Conservation (phyloP, 2,888 invertebrate species). For the Paralinhomoeus sp. region DNA sequence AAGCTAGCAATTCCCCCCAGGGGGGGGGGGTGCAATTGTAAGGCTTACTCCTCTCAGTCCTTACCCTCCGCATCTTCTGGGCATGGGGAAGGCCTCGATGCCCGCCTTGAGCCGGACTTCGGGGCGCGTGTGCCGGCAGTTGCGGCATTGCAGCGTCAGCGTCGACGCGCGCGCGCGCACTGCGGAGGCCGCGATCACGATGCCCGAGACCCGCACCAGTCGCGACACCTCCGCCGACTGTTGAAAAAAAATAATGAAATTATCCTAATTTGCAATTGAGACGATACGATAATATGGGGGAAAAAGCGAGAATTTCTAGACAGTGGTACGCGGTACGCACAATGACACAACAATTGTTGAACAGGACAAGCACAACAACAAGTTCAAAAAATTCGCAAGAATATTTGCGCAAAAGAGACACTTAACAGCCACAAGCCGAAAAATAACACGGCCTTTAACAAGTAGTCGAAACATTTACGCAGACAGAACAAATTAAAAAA, state of each 20-base stretch:
- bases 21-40: too few species aligned
- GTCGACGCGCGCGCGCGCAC: slow-evolving; percentile 83
- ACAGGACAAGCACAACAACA: too few species aligned
- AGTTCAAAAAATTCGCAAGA: too few species aligned
- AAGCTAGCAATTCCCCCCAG: too few species aligned
- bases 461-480: too few species aligned
- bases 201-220: slow-evolving; percentile 80
- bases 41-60: slow-evolving; percentile 24
- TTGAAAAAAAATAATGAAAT: too few species aligned
- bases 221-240: slow-evolving; percentile 73
- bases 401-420: too few species aligned
- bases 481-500: too few species aligned
- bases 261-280: too few species aligned
- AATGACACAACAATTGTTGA: not conserved
- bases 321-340: not conserved
- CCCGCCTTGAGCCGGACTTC: slow-evolving; percentile 79
- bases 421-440: too few species aligned
- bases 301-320: not conserved
- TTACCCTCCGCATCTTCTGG: slow-evolving; percentile 75
- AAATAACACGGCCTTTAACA: too few species aligned
- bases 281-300: too few species aligned
- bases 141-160: slow-evolving; percentile 76
- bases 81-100: slow-evolving; percentile 78
- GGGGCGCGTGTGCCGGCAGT: slow-evolving; percentile 64
- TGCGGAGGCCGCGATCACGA: slow-evolving; percentile 73